phyloP scores from a whole-genome alignment of 1,140 invertebrate species.

The Mactra quadrangularis region DNA sequence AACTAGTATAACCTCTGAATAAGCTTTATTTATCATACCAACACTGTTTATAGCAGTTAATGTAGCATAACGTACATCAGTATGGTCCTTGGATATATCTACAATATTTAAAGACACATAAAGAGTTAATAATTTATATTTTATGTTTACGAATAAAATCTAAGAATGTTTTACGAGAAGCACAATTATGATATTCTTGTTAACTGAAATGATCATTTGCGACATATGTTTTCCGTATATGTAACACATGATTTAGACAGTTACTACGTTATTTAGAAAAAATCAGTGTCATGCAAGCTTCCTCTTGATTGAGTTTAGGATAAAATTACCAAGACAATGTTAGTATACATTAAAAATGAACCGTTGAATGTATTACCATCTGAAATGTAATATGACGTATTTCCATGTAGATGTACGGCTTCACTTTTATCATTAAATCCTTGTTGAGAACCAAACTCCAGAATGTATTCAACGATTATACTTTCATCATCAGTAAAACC shows the following conservation, averaged over 20 bases:
- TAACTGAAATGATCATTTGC: no score
- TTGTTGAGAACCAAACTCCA: conserved; percentile 61
- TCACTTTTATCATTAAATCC: conserved; percentile 44
- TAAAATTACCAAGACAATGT: neutral
- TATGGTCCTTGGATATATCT: conserved; percentile 33
- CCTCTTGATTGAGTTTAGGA: neutral
- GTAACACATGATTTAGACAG: no score
- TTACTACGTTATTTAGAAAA: no score
- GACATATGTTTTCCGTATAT: no score
- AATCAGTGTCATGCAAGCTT: no score
- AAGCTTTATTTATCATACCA: conserved; percentile 56
- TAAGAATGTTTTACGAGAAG: no score
- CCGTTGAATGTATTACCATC: neutral
- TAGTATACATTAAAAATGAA: neutral
- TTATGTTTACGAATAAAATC: no score
- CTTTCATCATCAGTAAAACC: conserved; percentile 67
- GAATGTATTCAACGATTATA: conserved; percentile 56
- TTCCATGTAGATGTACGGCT: neutral
- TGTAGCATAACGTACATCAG: conserved; percentile 62
- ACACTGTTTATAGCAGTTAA: conserved; percentile 68
- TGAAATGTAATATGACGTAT: neutral
- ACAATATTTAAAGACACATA: neutral
- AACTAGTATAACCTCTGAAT: conserved; percentile 63
- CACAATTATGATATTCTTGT: no score
- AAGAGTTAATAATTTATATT: no score